Base-by-base conservation (phyloP, 2,888 invertebrate genomes). In the Mesopsocus fuscifrons region DNA sequence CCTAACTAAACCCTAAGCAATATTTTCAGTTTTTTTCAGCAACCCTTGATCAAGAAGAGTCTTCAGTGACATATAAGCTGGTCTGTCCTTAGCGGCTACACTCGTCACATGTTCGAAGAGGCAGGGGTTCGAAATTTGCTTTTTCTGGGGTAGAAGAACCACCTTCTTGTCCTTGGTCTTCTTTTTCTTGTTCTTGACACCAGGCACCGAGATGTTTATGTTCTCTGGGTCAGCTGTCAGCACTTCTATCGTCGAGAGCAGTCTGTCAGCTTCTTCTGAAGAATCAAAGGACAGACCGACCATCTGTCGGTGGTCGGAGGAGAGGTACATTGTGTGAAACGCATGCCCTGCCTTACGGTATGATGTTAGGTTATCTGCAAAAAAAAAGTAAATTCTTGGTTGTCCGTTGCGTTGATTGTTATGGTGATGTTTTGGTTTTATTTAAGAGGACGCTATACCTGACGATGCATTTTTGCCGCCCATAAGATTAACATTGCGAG, bases 81-180 rank as follows among this genome's bases (percentile, higher is more conserved):
- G 65, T 47, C 69, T 67, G 53, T 79, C 79, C 44, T 70, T 70
- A 31, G 70, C 66, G 47, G 79, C 78, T 34, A 84, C 74, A 52
- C 75, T 78, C 41, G 81, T 83, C 48, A 85, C 74, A 58, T 85
- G 84, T 52, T 80, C 77, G 59, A 85, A 85, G 56, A 81, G 81
- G 57, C 83, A 84, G 1, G 85, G 85, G 57, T 77, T 74, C 38
- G 83, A 83, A 51, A 85, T 85, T 59, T 83, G 80, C 46, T 72
- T 72, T 59, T 85, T 85, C 41, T 75, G 73, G 16, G 83, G 82
- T 46, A 77, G 60, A 34, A 71, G 68, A 3, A 66, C 63, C 35
- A 68, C 66, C 57, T 74, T 72, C 3, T 59, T 61, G 49, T 68
- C 68, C 50, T 59, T 58, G 45, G 64, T 61, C 59, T 71, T 66